phyloP scores from a whole-genome alignment of 2,113 vertebrate genomes.

The Erpornis zantholeuca region DNA sequence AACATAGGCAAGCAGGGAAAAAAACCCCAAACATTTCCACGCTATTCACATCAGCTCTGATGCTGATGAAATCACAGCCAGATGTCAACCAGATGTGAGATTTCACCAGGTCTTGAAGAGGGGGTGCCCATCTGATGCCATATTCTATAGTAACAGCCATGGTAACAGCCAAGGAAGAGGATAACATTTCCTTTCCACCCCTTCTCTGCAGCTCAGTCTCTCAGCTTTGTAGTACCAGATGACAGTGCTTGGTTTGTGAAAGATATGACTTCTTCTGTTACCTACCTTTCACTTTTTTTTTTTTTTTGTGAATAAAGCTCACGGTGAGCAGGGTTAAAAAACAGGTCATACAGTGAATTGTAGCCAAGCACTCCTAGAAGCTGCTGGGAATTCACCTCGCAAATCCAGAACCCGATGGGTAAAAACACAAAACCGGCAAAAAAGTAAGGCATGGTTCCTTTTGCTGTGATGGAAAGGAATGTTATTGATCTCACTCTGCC shows the following conservation, averaged over 20 bases:
- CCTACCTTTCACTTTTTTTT: background rate
- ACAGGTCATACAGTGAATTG: background rate
- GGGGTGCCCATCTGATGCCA: background rate
- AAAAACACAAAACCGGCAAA: background rate
- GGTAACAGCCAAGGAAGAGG: background rate
- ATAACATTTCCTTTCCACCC: background rate
- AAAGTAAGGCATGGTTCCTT: background rate
- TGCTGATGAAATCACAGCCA: slow-evolving; percentile 9
- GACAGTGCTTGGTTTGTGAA: rapidly evolving
- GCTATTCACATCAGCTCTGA: background rate
- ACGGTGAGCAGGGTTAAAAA: background rate
- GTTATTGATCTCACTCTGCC: background rate
- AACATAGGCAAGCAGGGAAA: background rate
- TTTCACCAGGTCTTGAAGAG: background rate
- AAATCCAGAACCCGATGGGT: background rate
- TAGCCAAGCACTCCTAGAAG: background rate
- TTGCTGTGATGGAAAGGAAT: background rate
- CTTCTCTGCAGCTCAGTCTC: background rate
- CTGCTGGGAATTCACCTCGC: background rate
- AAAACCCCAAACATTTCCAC: background rate
- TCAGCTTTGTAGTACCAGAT: background rate
- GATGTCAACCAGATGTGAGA: slow-evolving; percentile 34
- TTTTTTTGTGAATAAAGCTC: background rate
- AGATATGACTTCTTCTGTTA: background rate
- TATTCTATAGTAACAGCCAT: background rate